phyloP scores from a whole-genome alignment of 1,140 invertebrate genomes.

The Camponotus pennsylvanicus region DNA sequence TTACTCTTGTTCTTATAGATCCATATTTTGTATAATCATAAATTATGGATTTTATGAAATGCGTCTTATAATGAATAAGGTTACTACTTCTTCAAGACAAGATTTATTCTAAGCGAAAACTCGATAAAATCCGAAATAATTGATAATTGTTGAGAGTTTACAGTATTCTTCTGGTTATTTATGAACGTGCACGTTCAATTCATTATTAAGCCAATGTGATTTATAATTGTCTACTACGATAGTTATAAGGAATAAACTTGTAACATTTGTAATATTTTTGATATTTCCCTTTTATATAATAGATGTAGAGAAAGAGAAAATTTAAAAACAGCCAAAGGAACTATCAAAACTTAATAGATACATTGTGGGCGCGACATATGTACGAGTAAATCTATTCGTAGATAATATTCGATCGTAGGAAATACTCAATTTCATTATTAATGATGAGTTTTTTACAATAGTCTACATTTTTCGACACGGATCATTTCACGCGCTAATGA shows the following conservation, averaged over 20 bases:
- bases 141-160: slow-evolving; percentile 19
- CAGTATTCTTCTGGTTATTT: slow-evolving; percentile 61
- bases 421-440: slow-evolving; percentile 32
- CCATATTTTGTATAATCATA: background rate
- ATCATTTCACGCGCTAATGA: slow-evolving; percentile 37
- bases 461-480: background rate
- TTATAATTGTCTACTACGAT: slow-evolving; percentile 75
- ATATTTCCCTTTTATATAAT: background rate
- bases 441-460: slow-evolving; percentile 31
- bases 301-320: background rate
- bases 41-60: background rate
- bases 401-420: background rate
- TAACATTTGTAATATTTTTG: slow-evolving; percentile 70
- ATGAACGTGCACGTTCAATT: slow-evolving; percentile 29
- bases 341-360: background rate
- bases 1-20: slow-evolving; percentile 36
- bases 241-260: slow-evolving; percentile 77
- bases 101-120: background rate
- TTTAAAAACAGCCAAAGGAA: background rate
- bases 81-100: background rate
- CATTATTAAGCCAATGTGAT: slow-evolving; percentile 71
- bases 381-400: slow-evolving; percentile 19
- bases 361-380: background rate
- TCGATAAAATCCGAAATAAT: background rate
- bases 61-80: background rate